Base-by-base conservation (phyloP, 2,888 invertebrate species). In the Acrobasis consociella region DNA sequence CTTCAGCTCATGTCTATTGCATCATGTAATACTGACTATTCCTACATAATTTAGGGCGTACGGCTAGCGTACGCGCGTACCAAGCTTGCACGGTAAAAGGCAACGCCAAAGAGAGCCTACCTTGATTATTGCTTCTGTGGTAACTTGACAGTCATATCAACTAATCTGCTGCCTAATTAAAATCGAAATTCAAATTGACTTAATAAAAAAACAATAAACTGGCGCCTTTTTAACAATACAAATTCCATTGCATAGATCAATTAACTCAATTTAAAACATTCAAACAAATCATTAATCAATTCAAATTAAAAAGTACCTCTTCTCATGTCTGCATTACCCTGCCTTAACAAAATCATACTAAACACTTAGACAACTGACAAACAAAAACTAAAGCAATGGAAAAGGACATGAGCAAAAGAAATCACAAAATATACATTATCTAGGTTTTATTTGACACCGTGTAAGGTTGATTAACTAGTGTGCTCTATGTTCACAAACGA, bases 271-370 rank as follows among this genome's bases (percentile, higher is more conserved):
- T 87, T 87, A 85, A 46, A 86, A 90, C 90, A 89, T 88, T 89
- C 91, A 89, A 91, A 91, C 88, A 87, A 86, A 86, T 86, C 82
- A 80, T 86, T 85, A 83, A 83, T 86, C 87, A 83, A 83, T 87
- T 85, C 83, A 87, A 88, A 80, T 80, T 77, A 81, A 87, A 82
- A 90, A 89, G 90, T 89, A 89, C 90, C 90, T 90, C 89, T 89
- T 90, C 90, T 84, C 87, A 86, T 88, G 85, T 88, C 87, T 89
- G 90, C 87, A 89, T 88, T 89, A 91, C 91, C 91, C 91, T 92
- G 91, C 91, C 90, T 85, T 89, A 90, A 90, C 87, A 88, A 91
- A 89, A 87, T 86, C 85, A 86, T 87, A 86, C 82, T 85, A 88
- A 90, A 91, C 85, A 89, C 82, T 85, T 86, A 89, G 89, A 88